These are phyloP conservation scores for Pseudoips prasinana DNA, from an alignment of 2,888 invertebrate species.

Conservation along the genomic window DNA sequence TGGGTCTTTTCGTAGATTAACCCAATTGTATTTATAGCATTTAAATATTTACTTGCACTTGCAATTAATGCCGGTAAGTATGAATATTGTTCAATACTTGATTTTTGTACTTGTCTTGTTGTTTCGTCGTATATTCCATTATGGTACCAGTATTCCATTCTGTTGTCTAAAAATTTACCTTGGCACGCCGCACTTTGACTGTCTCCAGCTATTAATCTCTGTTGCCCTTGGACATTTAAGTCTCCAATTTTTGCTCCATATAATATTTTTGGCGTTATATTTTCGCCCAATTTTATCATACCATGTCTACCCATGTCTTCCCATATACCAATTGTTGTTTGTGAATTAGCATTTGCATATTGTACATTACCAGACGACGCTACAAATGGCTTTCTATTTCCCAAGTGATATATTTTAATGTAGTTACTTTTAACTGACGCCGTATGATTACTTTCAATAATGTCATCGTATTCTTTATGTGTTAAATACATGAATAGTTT, in stretches of 20 bases:
- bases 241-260: not conserved
- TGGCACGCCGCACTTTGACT: slow-evolving; percentile 9
- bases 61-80: not conserved
- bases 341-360: slow-evolving; percentile 30
- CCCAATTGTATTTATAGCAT: not conserved
- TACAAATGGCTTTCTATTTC: slow-evolving; percentile 28
- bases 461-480: slow-evolving; percentile 24
- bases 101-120: not conserved
- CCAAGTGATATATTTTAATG: slow-evolving; percentile 24
- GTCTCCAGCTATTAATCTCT: not conserved
- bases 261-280: too few relatives aligned
- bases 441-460: slow-evolving; percentile 6
- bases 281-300: slow-evolving; percentile 6
- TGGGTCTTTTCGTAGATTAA: not conserved
- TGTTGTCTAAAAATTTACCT: slow-evolving; percentile 24
- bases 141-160: slow-evolving; percentile 19
- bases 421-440: slow-evolving; percentile 6
- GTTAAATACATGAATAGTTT: slow-evolving; percentile 21
- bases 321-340: slow-evolving; percentile 28
- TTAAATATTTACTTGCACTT: not conserved
- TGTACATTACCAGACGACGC: slow-evolving; percentile 16
- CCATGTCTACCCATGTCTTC: slow-evolving; percentile 15
- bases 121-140: slow-evolving; percentile 14
- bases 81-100: not conserved
- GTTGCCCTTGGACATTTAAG: not conserved